Percentiles rank a stretch among this genome's conserved stretches.
These are phyloP conservation scores for Hemibagrus guttatus DNA, from an alignment of 2,797 vertebrate species.

Conservation along the genomic window DNA sequence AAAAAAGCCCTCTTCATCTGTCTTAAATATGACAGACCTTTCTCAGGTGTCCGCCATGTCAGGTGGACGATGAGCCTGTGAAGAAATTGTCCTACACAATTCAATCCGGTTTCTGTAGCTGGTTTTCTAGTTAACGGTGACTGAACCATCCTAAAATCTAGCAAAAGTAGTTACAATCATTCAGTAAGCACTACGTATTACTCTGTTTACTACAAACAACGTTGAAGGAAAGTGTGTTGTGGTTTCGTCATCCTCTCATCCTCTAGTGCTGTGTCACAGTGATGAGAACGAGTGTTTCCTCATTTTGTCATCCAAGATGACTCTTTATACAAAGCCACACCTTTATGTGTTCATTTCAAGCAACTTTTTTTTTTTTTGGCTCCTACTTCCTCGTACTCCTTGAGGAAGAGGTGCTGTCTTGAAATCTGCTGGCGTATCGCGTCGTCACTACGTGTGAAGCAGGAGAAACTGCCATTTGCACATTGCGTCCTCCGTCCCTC, in stretches of 20 bases:
- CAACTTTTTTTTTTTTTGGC: background rate
- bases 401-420: background rate
- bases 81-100: too few species aligned
- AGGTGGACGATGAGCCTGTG: too few species aligned
- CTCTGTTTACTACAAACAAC: too few species aligned
- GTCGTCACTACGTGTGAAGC: background rate
- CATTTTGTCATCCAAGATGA: background rate
- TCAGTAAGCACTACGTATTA: too few species aligned
- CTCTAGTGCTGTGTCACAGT: slow-evolving; percentile 1
- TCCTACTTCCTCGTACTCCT: slow-evolving; percentile 22
- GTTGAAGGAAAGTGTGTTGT: background rate
- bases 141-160: too few species aligned
- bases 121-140: too few species aligned
- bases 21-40: too few species aligned
- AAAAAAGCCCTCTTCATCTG: too few species aligned
- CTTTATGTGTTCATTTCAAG: background rate
- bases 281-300: background rate
- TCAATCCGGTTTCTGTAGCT: too few species aligned
- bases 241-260: background rate
- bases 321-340: background rate
- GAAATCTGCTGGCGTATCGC: slow-evolving; percentile 1
- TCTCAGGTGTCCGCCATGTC: too few species aligned
- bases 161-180: too few species aligned
- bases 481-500: background rate
- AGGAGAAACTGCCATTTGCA: slow-evolving; percentile 51